phyloP scores from a whole-genome alignment of 2,113 vertebrate species.

The Pelodiscus sinensis region DNA sequence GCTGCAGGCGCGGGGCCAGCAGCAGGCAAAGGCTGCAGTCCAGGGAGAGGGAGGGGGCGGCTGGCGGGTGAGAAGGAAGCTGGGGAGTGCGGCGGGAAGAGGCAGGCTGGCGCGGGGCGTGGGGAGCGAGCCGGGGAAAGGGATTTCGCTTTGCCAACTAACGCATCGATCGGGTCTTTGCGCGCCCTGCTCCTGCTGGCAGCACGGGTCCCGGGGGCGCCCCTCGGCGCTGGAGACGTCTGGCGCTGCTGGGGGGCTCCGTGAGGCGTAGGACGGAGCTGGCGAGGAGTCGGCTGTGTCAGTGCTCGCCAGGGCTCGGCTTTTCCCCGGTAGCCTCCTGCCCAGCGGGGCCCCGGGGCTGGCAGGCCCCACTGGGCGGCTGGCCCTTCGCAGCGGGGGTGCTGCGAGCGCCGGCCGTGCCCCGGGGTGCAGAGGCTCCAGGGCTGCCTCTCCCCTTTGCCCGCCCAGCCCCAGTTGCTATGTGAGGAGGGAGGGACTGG shows the following conservation, averaged over 20 bases:
- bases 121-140: no score
- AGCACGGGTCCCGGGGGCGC: background rate
- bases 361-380: no score
- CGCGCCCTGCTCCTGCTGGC: background rate
- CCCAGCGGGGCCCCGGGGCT: background rate
- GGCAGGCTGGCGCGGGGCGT: no score
- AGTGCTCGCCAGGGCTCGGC: background rate
- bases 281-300: slow-evolving; percentile 25
- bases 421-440: background rate
- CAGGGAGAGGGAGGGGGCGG: no score
- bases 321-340: background rate
- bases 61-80: no score
- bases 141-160: no score
- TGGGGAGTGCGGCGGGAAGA: no score
- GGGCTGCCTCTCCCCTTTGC: background rate
- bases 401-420: background rate
- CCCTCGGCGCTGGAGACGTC: background rate
- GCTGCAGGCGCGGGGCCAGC: no score
- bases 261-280: background rate
- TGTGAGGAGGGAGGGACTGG: background rate
- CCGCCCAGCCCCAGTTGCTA: slow-evolving; percentile 22
- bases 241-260: background rate
- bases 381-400: background rate
- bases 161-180: no score
- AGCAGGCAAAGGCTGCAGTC: no score